These are phyloP conservation scores for Papilio polyxenes DNA, from an alignment of 1,140 invertebrate genomes.

Conservation along the genomic window DNA sequence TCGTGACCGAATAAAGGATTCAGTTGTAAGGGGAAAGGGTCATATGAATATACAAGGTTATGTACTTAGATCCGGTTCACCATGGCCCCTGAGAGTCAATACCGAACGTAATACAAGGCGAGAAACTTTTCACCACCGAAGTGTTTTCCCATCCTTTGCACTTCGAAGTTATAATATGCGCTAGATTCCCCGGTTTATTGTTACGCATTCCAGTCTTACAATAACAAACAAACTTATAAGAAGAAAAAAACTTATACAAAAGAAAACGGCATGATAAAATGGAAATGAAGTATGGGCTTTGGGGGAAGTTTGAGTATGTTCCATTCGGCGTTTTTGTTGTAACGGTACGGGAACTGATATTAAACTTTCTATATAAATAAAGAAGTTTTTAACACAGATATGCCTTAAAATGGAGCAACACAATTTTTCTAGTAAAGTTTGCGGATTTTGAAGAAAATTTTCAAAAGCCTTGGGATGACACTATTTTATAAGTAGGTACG, in stretches of 20 bases:
- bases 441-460: not conserved
- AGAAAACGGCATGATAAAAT: conserved; percentile 32
- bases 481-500: no score
- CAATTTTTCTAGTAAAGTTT: not conserved
- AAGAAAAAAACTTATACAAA: conserved; percentile 33
- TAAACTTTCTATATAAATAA: conserved; percentile 27
- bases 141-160: conserved; percentile 56
- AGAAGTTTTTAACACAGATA: conserved; percentile 13
- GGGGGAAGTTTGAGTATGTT: conserved; percentile 31
- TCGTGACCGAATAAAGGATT: conserved; percentile 70
- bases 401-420: not conserved
- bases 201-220: conserved; percentile 36
- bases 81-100: conserved; percentile 61
- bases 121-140: conserved; percentile 59
- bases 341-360: conserved; percentile 23
- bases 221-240: conserved; percentile 38
- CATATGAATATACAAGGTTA: conserved; percentile 75
- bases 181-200: conserved; percentile 19
- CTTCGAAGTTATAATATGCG: conserved; percentile 36
- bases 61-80: conserved; percentile 66
- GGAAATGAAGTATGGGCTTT: conserved; percentile 28
- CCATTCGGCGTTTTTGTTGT: conserved; percentile 29
- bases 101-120: conserved; percentile 66
- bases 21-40: conserved; percentile 62
- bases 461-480: not conserved